These are phyloP conservation scores for Drosophila kohkoa DNA, from an alignment of 1,140 invertebrate species.

Conservation along the genomic window DNA sequence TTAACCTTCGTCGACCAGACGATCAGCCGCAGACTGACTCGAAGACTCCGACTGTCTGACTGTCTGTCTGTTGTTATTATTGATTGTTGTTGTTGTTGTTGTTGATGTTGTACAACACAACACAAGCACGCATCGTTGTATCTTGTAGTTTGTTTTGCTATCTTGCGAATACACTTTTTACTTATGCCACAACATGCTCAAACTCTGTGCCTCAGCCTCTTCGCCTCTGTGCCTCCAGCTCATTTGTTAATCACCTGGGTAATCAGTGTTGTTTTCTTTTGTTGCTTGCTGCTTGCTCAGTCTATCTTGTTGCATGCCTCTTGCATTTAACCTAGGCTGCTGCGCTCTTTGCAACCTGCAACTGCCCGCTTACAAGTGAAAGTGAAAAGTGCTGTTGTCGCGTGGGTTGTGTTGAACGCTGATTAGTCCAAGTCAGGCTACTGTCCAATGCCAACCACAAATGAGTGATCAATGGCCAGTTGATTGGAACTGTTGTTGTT, in stretches of 20 bases:
- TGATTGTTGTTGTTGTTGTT: conserved; percentile 59
- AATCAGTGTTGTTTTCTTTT: conserved; percentile 55
- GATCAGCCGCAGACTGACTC: conserved; percentile 22
- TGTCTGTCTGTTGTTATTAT: conserved; percentile 53
- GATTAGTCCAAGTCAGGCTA: conserved; percentile 17
- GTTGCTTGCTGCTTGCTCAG: too few relatives aligned
- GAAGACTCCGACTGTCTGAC: conserved; percentile 22
- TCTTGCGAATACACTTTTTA: conserved; percentile 45
- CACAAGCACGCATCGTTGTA: conserved; percentile 25
- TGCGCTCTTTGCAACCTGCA: conserved; percentile 20
- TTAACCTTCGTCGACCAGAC: conserved; percentile 60
- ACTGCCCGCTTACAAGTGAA: conserved; percentile 47
- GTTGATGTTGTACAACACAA: conserved; percentile 19
- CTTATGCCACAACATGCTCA: conserved; percentile 12
- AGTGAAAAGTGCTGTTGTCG: conserved; percentile 52
- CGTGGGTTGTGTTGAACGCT: conserved; percentile 3
- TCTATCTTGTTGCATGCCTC: conserved; percentile 53
- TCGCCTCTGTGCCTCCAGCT: conserved; percentile 35
- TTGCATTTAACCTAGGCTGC: conserved; percentile 52
- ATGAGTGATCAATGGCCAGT: conserved; percentile 38
- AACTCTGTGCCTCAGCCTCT: conserved; percentile 17
- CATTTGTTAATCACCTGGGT: conserved; percentile 67
- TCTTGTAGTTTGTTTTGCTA: conserved; percentile 36
- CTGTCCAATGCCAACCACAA: conserved; percentile 10
- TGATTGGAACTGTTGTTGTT: not conserved